These are phyloP conservation scores for Cetonia aurata DNA, from an alignment of 2,888 invertebrate genomes.

Conservation along the genomic window DNA sequence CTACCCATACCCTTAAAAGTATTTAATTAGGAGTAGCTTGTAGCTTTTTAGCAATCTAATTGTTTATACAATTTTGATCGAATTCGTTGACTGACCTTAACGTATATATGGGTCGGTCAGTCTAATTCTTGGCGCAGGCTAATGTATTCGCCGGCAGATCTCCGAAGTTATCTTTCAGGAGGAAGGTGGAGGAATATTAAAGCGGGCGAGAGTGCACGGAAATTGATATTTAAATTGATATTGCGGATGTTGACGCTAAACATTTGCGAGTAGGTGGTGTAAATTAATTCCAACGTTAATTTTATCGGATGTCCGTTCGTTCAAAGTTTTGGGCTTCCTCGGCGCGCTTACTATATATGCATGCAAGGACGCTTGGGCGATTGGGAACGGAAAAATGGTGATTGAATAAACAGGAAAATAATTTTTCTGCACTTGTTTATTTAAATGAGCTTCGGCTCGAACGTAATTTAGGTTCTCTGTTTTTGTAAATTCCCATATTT, in stretches of 20 bases:
- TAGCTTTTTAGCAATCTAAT: too few relatives aligned
- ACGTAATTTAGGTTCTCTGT: too few relatives aligned
- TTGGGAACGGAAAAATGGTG: background rate
- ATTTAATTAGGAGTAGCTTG: too few relatives aligned
- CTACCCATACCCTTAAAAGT: too few relatives aligned
- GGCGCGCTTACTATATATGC: background rate
- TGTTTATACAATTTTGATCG: too few relatives aligned
- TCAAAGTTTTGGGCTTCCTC: background rate
- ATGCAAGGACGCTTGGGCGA: conserved; percentile 5
- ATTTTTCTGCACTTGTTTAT: too few relatives aligned
- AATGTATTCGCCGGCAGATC: conserved; percentile 14
- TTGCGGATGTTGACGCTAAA: conserved; percentile 25
- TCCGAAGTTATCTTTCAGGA: conserved; percentile 20
- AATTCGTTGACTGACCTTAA: too few relatives aligned
- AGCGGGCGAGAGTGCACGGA: conserved; percentile 6
- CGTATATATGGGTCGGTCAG: too few relatives aligned
- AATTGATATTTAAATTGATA: conserved; percentile 42
- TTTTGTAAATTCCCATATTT: too few relatives aligned
- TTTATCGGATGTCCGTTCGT: conserved; percentile 38
- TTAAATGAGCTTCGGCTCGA: too few relatives aligned
- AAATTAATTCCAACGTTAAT: conserved; percentile 35
- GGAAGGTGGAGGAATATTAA: conserved; percentile 3
- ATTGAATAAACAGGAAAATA: too few relatives aligned
- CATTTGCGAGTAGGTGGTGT: conserved; percentile 26
- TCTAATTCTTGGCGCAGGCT: conserved; percentile 19